Conservation (phyloP, 1,140 invertebrate species). For the Pinna nobilis region DNA sequence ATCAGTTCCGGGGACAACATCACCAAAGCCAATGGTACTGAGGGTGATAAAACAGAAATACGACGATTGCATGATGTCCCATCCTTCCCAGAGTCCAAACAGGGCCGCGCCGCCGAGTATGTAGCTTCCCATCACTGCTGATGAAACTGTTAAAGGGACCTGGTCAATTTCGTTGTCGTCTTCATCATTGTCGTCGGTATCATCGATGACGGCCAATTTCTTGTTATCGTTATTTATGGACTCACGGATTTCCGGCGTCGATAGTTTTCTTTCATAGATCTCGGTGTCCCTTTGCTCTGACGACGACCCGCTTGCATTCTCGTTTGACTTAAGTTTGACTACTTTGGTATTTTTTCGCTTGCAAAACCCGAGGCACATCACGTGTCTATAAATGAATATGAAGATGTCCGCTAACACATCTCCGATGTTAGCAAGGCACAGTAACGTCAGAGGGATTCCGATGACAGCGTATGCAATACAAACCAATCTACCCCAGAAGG, state of each 20-base stretch:
- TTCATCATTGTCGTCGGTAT: conserved; percentile 53
- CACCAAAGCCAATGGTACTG: conserved; percentile 90
- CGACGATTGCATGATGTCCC: conserved; percentile 91
- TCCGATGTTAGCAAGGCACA: conserved; percentile 94
- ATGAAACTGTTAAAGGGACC: conserved; percentile 65
- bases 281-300: neutral
- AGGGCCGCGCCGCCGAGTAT: conserved; percentile 72
- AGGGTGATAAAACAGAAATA: conserved; percentile 95
- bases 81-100: conserved; percentile 72
- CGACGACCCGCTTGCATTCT: neutral
- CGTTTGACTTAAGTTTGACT: conserved; percentile 42
- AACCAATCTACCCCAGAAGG: conserved; percentile 90
- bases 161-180: conserved; percentile 56
- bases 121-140: conserved; percentile 72
- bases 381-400: conserved; percentile 44
- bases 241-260: conserved; percentile 31
- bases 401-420: conserved; percentile 77
- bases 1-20: conserved; percentile 83
- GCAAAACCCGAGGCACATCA: conserved; percentile 83
- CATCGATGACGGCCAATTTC: conserved; percentile 21
- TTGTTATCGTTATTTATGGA: conserved; percentile 53
- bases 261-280: neutral
- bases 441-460: conserved; percentile 96
- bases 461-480: conserved; percentile 97
- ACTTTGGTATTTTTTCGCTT: conserved; percentile 42